phyloP scores from a whole-genome alignment of 2,888 invertebrate species.

The Spicauda simplicius region DNA sequence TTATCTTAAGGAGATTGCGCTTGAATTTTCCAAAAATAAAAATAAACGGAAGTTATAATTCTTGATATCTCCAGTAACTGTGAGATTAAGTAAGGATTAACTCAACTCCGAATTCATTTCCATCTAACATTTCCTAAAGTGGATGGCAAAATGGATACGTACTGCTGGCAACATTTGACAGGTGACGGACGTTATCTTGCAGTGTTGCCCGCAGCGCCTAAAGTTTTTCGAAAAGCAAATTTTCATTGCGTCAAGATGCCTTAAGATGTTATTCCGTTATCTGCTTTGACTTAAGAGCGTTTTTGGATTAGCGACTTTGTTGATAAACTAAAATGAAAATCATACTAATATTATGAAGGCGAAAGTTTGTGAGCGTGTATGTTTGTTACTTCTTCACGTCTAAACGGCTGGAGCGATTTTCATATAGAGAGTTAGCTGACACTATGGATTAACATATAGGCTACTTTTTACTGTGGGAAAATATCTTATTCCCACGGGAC shows the following conservation, averaged over 20 bases:
- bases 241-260: slow-evolving; percentile 39
- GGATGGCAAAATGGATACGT: slow-evolving; percentile 25
- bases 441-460: too few species aligned
- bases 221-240: slow-evolving; percentile 35
- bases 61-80: background rate
- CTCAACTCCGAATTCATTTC: slow-evolving; percentile 21
- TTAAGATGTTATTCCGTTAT: slow-evolving; percentile 41
- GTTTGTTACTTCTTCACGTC: too few species aligned
- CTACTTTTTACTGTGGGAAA: too few species aligned
- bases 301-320: slow-evolving; percentile 10
- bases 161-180: slow-evolving; percentile 35
- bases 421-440: too few species aligned
- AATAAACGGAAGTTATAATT: background rate
- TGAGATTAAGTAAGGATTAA: slow-evolving; percentile 15
- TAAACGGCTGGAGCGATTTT: too few species aligned
- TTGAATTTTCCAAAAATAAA: background rate
- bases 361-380: too few species aligned
- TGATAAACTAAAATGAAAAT: too few species aligned
- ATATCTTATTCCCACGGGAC: too few species aligned
- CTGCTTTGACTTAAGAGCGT: slow-evolving; percentile 15
- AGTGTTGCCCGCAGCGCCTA: slow-evolving; percentile 33
- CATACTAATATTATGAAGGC: too few species aligned
- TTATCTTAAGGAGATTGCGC: background rate
- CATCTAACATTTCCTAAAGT: slow-evolving; percentile 13
- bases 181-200: slow-evolving; percentile 33